Conservation (phyloP, 2,888 invertebrate species). For the Lymantria dispar region DNA sequence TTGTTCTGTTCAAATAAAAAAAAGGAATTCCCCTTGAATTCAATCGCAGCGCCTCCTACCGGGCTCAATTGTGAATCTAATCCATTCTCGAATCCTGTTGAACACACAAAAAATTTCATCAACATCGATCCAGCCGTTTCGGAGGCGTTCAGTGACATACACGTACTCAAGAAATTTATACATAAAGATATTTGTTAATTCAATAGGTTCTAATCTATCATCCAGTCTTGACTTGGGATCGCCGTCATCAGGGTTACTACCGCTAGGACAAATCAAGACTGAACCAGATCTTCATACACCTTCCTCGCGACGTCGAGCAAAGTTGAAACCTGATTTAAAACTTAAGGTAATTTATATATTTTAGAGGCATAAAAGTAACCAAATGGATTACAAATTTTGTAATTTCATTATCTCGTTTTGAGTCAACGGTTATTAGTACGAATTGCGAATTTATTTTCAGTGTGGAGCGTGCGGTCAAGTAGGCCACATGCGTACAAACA, state of each 20-base stretch:
- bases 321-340: slow-evolving; percentile 94
- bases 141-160: too few relatives aligned
- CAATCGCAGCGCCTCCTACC: too few relatives aligned
- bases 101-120: too few relatives aligned
- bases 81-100: too few relatives aligned
- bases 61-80: too few relatives aligned
- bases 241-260: slow-evolving; percentile 61
- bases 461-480: slow-evolving; percentile 98
- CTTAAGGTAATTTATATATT: slow-evolving; percentile 72
- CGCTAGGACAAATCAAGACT: slow-evolving; percentile 71
- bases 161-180: too few relatives aligned
- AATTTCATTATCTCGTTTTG: background rate
- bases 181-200: background rate
- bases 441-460: slow-evolving; percentile 62
- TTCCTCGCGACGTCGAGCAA: slow-evolving; percentile 89
- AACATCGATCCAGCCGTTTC: too few relatives aligned
- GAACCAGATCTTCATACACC: slow-evolving; percentile 83
- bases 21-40: too few relatives aligned
- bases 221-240: slow-evolving; percentile 53
- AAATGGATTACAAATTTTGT: background rate
- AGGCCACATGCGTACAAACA: slow-evolving; percentile 94
- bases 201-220: slow-evolving; percentile 45
- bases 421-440: background rate
- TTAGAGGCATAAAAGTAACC: slow-evolving; percentile 84
- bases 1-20: too few relatives aligned